Percentiles rank a stretch among this genome's conserved stretches.
Conservation (phyloP, 2,113 vertebrate species). For the Bujurquina vittata region DNA sequence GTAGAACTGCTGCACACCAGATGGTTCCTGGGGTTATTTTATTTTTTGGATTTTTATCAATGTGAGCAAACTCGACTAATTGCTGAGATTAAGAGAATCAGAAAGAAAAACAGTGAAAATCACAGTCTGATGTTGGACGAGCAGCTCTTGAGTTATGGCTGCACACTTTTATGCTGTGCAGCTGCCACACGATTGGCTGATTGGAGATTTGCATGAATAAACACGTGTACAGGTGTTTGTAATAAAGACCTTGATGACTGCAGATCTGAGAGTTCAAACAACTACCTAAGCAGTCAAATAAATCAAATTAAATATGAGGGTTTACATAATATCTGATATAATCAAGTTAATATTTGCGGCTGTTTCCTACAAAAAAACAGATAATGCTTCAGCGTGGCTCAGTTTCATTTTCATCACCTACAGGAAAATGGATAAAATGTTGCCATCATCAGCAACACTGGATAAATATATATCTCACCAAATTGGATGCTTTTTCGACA, state of each 20-base stretch:
- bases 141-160: neutral
- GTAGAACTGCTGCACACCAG: neutral
- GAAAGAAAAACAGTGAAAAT: neutral
- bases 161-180: neutral
- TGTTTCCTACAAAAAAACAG: neutral
- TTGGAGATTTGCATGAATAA: slow-evolving; percentile 9
- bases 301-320: slow-evolving; percentile 1
- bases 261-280: slow-evolving; percentile 5
- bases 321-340: neutral
- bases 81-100: neutral
- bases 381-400: neutral
- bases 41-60: neutral
- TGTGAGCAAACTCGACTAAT: neutral
- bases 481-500: neutral
- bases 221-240: neutral
- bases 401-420: neutral
- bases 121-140: neutral
- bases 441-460: neutral
- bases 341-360: neutral
- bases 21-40: neutral
- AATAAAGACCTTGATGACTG: slow-evolving; percentile 2
- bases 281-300: neutral
- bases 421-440: too few relatives aligned
- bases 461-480: neutral
- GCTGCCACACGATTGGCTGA: neutral